Percentiles rank a stretch among this genome's conserved stretches.
These are phyloP conservation scores for Theodoxus fluviatilis DNA, from an alignment of 2,888 invertebrate species.

Conservation along the genomic window DNA sequence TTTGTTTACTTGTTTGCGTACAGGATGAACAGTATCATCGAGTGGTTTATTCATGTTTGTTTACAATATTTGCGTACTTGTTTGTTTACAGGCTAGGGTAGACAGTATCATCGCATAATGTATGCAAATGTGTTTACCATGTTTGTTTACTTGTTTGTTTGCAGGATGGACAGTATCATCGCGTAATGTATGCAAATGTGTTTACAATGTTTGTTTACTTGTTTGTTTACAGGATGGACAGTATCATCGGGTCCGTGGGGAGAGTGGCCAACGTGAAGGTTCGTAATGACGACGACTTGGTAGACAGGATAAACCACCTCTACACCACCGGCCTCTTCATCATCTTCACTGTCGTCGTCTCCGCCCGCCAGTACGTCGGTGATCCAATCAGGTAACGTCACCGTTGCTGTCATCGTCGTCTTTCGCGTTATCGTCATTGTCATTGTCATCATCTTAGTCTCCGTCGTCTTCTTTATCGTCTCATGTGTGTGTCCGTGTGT, in stretches of 20 bases:
- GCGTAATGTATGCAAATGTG: no score
- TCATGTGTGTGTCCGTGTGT: background rate
- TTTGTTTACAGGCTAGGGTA: background rate
- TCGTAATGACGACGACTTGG: conserved; percentile 63
- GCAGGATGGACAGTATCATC: background rate
- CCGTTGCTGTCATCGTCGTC: background rate
- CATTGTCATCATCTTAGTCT: background rate
- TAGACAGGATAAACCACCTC: conserved; percentile 63
- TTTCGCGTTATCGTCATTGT: background rate
- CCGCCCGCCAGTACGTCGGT: conserved; percentile 64
- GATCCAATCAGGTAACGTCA: conserved; percentile 42
- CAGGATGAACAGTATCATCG: no score
- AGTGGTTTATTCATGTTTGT: no score
- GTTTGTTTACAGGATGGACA: conserved; percentile 55
- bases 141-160: background rate
- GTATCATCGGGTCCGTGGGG: conserved; percentile 61
- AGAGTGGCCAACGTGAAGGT: conserved; percentile 63
- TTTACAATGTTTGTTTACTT: background rate
- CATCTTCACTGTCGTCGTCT: conserved; percentile 63
- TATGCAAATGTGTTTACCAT: no score
- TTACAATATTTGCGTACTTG: no score
- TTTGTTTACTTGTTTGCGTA: no score
- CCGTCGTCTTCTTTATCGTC: background rate
- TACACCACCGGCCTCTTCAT: conserved; percentile 63
- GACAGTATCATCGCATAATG: no score